phyloP scores from a whole-genome alignment of 2,888 invertebrate genomes.

The Cantharis rufa region DNA sequence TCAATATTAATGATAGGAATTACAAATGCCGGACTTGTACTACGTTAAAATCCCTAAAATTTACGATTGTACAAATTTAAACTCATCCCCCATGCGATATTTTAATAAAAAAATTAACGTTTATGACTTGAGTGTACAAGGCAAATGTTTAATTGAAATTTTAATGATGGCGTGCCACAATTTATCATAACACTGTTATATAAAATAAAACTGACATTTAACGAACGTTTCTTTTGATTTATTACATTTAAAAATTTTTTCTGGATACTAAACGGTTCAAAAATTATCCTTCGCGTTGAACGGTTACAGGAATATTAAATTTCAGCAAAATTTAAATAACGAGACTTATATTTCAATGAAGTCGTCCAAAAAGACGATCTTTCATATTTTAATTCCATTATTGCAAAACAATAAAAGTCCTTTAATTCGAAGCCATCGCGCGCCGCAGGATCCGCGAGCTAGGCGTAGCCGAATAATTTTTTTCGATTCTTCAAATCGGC shows the following conservation, averaged over 20 bases:
- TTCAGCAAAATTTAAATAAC: background rate
- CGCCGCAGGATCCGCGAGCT: no score
- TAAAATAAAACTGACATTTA: constrained; percentile 1
- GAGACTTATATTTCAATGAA: background rate
- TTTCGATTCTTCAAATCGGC: background rate
- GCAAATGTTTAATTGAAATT: constrained; percentile 1
- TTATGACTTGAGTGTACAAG: background rate
- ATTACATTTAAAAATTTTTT: background rate
- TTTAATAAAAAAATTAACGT: background rate
- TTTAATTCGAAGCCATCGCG: background rate
- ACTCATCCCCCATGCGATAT: background rate
- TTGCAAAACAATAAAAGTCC: background rate
- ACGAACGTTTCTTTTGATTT: constrained; percentile 2
- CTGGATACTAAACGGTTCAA: background rate
- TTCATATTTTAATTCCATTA: background rate
- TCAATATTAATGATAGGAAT: constrained; percentile 1
- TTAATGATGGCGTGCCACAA: background rate
- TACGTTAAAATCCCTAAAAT: background rate
- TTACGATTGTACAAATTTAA: background rate
- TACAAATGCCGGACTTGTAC: background rate
- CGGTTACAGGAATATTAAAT: background rate
- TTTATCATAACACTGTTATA: background rate
- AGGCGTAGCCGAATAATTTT: background rate
- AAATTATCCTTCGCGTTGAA: background rate
- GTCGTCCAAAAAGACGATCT: background rate